A percentile compares a stretch with the other conserved stretches of the same genome.
Conservation (phyloP, 2,797 vertebrate species). For the Bufotes viridis region DNA sequence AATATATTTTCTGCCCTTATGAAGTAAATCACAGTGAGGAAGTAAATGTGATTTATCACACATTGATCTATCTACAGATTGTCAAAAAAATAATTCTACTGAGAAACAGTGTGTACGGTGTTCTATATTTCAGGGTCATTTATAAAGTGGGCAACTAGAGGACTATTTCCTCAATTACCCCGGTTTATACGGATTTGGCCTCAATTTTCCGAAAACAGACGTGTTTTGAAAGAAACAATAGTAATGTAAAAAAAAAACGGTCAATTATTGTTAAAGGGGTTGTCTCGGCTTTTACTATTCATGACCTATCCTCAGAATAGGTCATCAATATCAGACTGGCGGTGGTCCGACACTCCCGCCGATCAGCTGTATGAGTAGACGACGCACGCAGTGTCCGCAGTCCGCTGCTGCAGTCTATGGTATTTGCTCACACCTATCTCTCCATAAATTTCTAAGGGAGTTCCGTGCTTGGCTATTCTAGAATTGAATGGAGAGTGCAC, state of each 20-base stretch:
- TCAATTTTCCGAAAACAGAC: neutral
- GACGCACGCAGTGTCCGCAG: too few species aligned
- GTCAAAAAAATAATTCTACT: neutral
- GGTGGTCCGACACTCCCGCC: too few species aligned
- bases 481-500: too few species aligned
- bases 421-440: too few species aligned
- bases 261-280: neutral
- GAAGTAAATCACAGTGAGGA: constrained; percentile 1
- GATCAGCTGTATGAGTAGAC: too few species aligned
- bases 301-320: too few species aligned
- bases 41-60: neutral
- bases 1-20: constrained; percentile 3
- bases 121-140: neutral
- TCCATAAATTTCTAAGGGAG: too few species aligned
- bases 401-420: too few species aligned
- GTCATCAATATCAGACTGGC: too few species aligned
- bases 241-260: neutral
- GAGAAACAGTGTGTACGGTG: neutral
- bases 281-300: too few species aligned
- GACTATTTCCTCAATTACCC: neutral
- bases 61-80: neutral
- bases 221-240: neutral
- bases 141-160: neutral
- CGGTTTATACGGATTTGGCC: neutral
- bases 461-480: too few species aligned